These are phyloP conservation scores for Tupaia chinensis DNA, from an alignment of 2,113 vertebrate genomes.

Conservation along the genomic window DNA sequence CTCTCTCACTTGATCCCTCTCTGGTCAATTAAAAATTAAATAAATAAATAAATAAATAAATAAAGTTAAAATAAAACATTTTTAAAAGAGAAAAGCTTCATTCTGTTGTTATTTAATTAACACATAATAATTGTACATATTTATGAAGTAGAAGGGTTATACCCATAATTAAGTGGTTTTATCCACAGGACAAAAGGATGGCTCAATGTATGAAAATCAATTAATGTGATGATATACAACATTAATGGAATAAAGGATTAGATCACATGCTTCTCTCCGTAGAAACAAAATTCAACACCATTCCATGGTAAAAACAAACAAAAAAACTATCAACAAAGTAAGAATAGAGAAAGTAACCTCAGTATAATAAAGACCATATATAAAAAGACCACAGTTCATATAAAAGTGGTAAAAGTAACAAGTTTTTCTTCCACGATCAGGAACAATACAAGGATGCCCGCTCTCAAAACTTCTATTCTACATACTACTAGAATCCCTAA, in stretches of 20 bases:
- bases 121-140: no score
- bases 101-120: no score
- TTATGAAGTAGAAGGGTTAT: background rate
- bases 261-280: no score
- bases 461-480: background rate
- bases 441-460: background rate
- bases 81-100: no score
- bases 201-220: background rate
- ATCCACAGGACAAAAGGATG: background rate
- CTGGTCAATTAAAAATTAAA: no score
- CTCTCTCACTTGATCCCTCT: no score
- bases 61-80: no score
- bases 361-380: background rate
- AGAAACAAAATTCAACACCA: background rate
- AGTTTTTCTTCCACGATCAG: background rate
- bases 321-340: background rate
- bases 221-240: background rate
- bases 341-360: background rate
- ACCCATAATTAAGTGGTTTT: background rate
- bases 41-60: no score
- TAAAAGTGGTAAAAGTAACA: background rate
- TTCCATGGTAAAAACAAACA: background rate
- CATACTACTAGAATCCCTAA: background rate
- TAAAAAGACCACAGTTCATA: background rate
- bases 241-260: background rate